phyloP scores from a whole-genome alignment of 2,113 vertebrate species.

The Gila orcuttii region DNA sequence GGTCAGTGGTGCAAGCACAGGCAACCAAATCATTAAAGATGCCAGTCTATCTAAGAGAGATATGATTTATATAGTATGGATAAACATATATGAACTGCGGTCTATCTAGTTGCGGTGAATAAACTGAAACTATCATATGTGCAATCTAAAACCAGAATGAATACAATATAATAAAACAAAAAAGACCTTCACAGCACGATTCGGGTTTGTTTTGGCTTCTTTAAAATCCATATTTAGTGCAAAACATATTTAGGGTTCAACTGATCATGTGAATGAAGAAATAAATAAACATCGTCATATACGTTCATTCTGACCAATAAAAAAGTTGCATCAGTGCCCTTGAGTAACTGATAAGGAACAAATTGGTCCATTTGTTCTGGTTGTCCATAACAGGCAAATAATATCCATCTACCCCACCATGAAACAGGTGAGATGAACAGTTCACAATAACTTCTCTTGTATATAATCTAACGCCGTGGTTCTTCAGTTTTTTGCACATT shows the following conservation, averaged over 20 bases:
- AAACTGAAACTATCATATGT: neutral
- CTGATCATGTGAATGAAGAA: conserved; percentile 31
- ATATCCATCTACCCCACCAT: conserved; percentile 28
- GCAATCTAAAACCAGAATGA: neutral
- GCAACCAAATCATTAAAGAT: conserved; percentile 72
- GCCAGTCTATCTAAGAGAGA: conserved; percentile 55
- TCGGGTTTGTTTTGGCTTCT: conserved; percentile 52
- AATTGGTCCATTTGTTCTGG: conserved; percentile 42
- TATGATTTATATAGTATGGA: neutral
- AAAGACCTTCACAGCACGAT: conserved; percentile 37
- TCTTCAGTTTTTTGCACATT: neutral
- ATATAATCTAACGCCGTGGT: neutral
- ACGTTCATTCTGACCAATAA: conserved; percentile 26
- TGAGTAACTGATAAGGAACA: conserved; percentile 35
- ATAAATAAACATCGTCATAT: neutral
- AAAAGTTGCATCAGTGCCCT: conserved; percentile 51
- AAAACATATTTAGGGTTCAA: conserved; percentile 43
- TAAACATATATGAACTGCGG: neutral
- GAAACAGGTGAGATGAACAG: conserved; percentile 40
- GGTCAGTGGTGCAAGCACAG: conserved; percentile 81
- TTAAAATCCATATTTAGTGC: conserved; percentile 54
- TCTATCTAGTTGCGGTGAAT: neutral
- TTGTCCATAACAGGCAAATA: conserved; percentile 47
- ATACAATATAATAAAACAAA: conserved; percentile 9
- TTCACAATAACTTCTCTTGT: conserved; percentile 24